Percentiles rank a stretch among this genome's conserved stretches.
phyloP scores from a whole-genome alignment of 1,140 invertebrate genomes.

The Contarinia nasturtii region DNA sequence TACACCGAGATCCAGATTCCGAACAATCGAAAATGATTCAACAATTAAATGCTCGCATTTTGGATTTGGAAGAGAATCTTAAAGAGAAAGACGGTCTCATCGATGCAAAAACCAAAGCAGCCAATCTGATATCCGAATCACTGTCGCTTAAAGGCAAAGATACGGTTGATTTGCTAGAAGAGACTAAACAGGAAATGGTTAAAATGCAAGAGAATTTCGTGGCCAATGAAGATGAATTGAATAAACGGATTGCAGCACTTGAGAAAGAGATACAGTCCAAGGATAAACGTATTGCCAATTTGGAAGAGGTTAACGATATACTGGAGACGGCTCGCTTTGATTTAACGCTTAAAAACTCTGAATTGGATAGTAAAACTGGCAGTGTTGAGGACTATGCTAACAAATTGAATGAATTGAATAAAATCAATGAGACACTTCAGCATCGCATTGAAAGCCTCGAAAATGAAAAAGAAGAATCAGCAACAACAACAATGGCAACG shows the following conservation, averaged over 20 bases:
- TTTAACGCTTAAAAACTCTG: slow-evolving; percentile 31
- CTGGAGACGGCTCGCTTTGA: slow-evolving; percentile 34
- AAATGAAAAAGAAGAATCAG: slow-evolving; percentile 16
- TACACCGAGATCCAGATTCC: slow-evolving; percentile 6
- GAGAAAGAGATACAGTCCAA: slow-evolving; percentile 32
- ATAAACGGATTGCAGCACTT: slow-evolving; percentile 40
- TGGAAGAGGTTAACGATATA: slow-evolving; percentile 29
- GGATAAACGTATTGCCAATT: slow-evolving; percentile 29
- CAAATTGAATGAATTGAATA: slow-evolving; percentile 22
- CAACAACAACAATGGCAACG: no score
- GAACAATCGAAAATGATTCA: slow-evolving; percentile 25
- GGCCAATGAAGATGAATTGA: slow-evolving; percentile 46
- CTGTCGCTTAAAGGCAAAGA: slow-evolving; percentile 50
- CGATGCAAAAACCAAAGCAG: slow-evolving; percentile 60
- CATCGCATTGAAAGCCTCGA: slow-evolving; percentile 7
- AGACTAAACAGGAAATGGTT: slow-evolving; percentile 59
- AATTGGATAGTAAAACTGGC: slow-evolving; percentile 33
- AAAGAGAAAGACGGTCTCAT: slow-evolving; percentile 75
- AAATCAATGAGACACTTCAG: slow-evolving; percentile 12
- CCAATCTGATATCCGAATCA: slow-evolving; percentile 55
- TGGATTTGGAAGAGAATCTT: slow-evolving; percentile 57
- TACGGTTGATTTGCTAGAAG: slow-evolving; percentile 48
- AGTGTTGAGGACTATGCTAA: slow-evolving; percentile 6
- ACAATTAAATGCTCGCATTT: slow-evolving; percentile 40
- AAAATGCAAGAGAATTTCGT: slow-evolving; percentile 62